phyloP scores from a whole-genome alignment of 2,888 invertebrate species.

The Diabrotica balteata region DNA sequence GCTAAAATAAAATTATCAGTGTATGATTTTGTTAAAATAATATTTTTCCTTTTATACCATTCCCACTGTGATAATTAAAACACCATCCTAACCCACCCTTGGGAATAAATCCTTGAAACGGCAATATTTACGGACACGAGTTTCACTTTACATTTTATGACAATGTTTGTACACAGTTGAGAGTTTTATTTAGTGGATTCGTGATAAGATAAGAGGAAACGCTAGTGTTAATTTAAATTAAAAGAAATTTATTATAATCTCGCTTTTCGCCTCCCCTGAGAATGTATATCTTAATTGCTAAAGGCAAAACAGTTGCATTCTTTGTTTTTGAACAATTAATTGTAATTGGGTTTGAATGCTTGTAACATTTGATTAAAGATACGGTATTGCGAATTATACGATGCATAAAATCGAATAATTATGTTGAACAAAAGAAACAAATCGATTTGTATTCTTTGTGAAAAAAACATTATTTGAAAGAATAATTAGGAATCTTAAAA shows the following conservation, averaged over 20 bases:
- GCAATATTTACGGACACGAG: slow-evolving; percentile 14
- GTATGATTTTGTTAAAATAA: too few relatives aligned
- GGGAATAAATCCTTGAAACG: too few relatives aligned
- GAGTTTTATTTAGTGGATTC: slow-evolving; percentile 18
- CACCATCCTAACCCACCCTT: too few relatives aligned
- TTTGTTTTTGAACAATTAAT: slow-evolving; percentile 7
- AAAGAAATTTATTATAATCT: slow-evolving; percentile 23
- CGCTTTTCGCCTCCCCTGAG: slow-evolving; percentile 12
- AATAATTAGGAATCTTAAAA: too few relatives aligned
- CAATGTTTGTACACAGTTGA: slow-evolving; percentile 17
- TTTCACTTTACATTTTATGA: slow-evolving; percentile 21
- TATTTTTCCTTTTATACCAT: too few relatives aligned
- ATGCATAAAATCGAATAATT: too few relatives aligned
- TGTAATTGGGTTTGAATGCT: slow-evolving; percentile 4
- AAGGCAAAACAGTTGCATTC: slow-evolving; percentile 2
- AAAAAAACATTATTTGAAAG: too few relatives aligned
- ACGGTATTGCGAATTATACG: too few relatives aligned
- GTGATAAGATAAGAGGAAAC: slow-evolving; percentile 33
- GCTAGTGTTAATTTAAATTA: slow-evolving; percentile 36
- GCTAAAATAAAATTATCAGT: too few relatives aligned
- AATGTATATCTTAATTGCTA: slow-evolving; percentile 18
- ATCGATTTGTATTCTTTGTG: too few relatives aligned
- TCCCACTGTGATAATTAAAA: too few relatives aligned
- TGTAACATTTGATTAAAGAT: background rate
- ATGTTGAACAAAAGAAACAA: too few relatives aligned